These are phyloP conservation scores for Spicauda simplicius DNA, from an alignment of 2,888 invertebrate species.

Conservation along the genomic window DNA sequence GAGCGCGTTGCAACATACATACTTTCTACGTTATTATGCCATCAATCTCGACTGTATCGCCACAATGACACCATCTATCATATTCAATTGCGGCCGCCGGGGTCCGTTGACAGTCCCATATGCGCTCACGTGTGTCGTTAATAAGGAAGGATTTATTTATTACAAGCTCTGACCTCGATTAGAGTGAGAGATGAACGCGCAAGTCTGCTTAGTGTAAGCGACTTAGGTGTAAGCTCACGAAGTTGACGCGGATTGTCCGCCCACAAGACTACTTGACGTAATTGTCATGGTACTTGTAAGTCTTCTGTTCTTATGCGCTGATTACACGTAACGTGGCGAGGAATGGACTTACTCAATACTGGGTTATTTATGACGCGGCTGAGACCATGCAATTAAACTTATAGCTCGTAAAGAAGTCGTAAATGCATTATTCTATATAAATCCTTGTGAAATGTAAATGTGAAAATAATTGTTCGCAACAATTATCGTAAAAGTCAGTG, in stretches of 20 bases:
- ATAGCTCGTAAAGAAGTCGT: too few species aligned
- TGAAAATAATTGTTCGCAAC: too few species aligned
- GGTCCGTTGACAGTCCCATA: conserved; percentile 45
- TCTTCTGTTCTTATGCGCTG: conserved; percentile 8
- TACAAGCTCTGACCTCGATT: conserved; percentile 45
- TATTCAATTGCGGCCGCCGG: conserved; percentile 45
- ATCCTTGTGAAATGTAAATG: too few species aligned
- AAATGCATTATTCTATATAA: too few species aligned
- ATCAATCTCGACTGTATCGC: conserved; percentile 44
- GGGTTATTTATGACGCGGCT: background rate
- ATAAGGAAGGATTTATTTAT: conserved; percentile 54
- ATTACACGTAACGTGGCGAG: background rate
- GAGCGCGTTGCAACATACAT: conserved; percentile 29
- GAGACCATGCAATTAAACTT: background rate
- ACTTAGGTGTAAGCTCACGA: conserved; percentile 25
- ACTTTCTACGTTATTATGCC: conserved; percentile 47
- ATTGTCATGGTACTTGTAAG: conserved; percentile 25
- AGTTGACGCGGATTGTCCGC: conserved; percentile 22
- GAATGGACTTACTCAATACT: background rate
- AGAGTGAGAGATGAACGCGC: conserved; percentile 34
- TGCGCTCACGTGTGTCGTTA: conserved; percentile 45
- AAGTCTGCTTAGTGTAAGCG: conserved; percentile 20
- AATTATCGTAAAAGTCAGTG: too few species aligned
- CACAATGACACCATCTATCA: conserved; percentile 47
- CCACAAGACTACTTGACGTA: conserved; percentile 17